Conservation (phyloP, 2,113 vertebrate genomes). For the Proteles cristata region DNA sequence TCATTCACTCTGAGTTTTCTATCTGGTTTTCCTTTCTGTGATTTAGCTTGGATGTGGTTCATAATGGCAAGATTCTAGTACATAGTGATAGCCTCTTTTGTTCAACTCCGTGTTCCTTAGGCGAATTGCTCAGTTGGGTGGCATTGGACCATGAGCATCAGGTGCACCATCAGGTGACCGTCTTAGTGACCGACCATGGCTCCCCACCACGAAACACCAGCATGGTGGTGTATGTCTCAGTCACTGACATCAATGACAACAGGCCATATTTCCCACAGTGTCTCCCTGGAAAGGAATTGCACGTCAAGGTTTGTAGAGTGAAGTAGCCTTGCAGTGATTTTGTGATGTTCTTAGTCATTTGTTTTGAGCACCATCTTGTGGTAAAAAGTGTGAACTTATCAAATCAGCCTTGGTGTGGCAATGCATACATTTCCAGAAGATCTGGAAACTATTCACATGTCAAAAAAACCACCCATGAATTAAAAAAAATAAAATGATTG, state of each 20-base stretch:
- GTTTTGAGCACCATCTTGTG: slow-evolving; percentile 83
- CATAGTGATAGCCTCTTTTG: not conserved
- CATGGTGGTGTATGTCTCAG: slow-evolving; percentile 83
- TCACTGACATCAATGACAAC: slow-evolving; percentile 93
- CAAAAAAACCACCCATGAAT: not conserved
- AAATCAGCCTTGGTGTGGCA: not conserved
- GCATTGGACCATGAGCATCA: slow-evolving; percentile 91
- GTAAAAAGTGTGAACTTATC: slow-evolving; percentile 62
- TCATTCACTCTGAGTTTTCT: not conserved
- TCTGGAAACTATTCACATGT: not conserved
- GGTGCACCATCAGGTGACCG: slow-evolving; percentile 88
- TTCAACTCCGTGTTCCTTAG: slow-evolving; percentile 77
- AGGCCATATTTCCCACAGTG: slow-evolving; percentile 89
- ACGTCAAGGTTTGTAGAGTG: slow-evolving; percentile 86
- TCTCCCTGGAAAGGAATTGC: slow-evolving; percentile 83
- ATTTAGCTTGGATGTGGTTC: not conserved
- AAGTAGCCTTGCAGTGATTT: not conserved
- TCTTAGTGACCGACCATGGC: slow-evolving; percentile 92
- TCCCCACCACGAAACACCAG: slow-evolving; percentile 89
- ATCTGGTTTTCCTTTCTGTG: not conserved
- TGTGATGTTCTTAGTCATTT: not conserved
- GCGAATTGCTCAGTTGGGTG: slow-evolving; percentile 93
- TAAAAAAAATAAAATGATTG: not conserved
- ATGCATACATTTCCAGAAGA: not conserved
- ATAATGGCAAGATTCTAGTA: fast-evolving